These are phyloP conservation scores for Buphagus erythrorhynchus DNA, from an alignment of 2,797 vertebrate species.

Conservation along the genomic window DNA sequence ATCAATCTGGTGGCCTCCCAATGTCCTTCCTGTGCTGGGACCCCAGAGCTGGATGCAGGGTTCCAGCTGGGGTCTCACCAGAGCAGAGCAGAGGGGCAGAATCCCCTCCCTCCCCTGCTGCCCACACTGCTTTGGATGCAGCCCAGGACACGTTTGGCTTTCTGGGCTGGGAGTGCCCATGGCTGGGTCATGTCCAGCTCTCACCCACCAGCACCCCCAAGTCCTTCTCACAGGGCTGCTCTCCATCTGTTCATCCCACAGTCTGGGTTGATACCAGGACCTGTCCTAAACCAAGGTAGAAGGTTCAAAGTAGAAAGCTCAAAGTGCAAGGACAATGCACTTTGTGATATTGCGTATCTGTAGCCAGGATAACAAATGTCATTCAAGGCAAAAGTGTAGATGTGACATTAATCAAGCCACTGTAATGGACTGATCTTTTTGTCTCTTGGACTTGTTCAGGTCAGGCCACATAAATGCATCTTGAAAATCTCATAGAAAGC, in stretches of 20 bases:
- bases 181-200: background rate
- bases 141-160: too few species aligned
- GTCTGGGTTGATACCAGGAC: accelerated
- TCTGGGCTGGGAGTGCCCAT: too few species aligned
- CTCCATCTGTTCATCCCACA: accelerated
- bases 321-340: background rate
- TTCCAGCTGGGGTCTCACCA: too few species aligned
- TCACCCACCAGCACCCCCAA: background rate
- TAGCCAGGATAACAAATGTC: background rate
- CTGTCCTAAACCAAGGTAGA: background rate
- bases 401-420: background rate
- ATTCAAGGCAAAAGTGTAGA: background rate
- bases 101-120: too few species aligned
- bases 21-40: background rate
- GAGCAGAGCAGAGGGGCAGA: too few species aligned
- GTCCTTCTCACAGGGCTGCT: background rate
- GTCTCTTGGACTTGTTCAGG: background rate
- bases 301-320: background rate
- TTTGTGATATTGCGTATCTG: accelerated
- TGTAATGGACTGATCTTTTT: background rate
- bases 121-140: too few species aligned
- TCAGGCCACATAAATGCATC: background rate
- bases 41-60: background rate
- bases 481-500: background rate
- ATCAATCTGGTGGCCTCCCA: background rate